These are phyloP conservation scores for Gnathonemus longibarbis DNA, from an alignment of 2,113 vertebrate species.

Conservation along the genomic window DNA sequence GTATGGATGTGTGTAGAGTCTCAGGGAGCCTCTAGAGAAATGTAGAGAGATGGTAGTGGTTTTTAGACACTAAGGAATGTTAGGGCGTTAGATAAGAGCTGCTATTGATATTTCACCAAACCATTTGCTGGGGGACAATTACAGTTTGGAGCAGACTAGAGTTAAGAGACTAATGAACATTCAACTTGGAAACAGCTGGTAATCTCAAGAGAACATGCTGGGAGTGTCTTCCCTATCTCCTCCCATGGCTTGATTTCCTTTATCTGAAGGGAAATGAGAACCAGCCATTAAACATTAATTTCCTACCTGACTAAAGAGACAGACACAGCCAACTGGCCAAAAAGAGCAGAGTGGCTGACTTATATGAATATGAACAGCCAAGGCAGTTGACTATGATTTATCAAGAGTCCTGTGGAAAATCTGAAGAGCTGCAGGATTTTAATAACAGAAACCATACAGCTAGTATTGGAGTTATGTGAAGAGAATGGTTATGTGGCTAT, in stretches of 20 bases:
- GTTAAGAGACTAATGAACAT: neutral
- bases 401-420: neutral
- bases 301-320: neutral
- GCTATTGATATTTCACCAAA: neutral
- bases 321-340: neutral
- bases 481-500: neutral
- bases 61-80: neutral
- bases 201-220: neutral
- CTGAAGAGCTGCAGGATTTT: neutral
- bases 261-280: neutral
- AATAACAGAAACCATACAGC: neutral
- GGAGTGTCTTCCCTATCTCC: neutral
- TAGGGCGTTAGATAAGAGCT: neutral
- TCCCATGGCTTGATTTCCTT: neutral
- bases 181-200: neutral
- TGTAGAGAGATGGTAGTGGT: neutral
- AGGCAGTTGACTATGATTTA: neutral
- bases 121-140: neutral
- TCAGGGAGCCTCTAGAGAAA: neutral
- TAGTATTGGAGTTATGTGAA: neutral
- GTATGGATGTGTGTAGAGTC: neutral
- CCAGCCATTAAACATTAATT: neutral
- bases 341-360: neutral
- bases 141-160: neutral
- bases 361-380: neutral